Evolutionary conservation across 2,113 vertebrate species (phyloP), one percentile per base, ranked within the genome.

Genomic region (Craseonycteris thonglongyai): DNA sequence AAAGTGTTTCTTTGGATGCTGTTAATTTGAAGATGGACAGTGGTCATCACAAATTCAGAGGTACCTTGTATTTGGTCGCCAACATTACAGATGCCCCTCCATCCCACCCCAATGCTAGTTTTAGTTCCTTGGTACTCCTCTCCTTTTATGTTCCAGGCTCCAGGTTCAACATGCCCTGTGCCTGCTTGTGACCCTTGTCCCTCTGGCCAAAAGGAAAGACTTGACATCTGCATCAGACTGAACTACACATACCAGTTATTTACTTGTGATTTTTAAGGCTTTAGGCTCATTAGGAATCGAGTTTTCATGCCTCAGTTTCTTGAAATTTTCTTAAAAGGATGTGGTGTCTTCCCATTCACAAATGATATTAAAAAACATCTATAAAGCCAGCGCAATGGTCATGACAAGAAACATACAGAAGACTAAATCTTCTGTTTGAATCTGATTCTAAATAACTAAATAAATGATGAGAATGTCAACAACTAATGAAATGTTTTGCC

Each of bases 241-340:
- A 91, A 93, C 47, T 81, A 51, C 10, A 91, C 3, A 75, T 3
- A 56, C 38, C 51, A 11, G 18, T 68, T 66, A 66, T 91, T 91
- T 63, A 71, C 66, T 81, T 79, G 74, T 72, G 30, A 90, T 69
- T 95, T 92, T 90, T 78, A 80, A 93, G 51, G 51, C 19, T 63
- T 82, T 35, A 69, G 56, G 74, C 24, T 94, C 69, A 90, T 35
- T 69, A 59, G 49, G 15, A 94, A 95, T 51, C 1, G 15, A 42
- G 38, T 80, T 95, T 90, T 94, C 74, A 76, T 18, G 40, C 13
- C 15, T 93, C 14, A 9, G 38, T n/a, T 58, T 90, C 85, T 75
- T 90, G 45, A 42, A 38, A 69, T 69, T 90, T 69, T 80, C 21
- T 75, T 71, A 54, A 94, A 93, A 91, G 16, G 15, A 47, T 63